These are phyloP conservation scores for Anagrus nilaparvatae DNA, from an alignment of 1,140 invertebrate genomes.

Conservation along the genomic window DNA sequence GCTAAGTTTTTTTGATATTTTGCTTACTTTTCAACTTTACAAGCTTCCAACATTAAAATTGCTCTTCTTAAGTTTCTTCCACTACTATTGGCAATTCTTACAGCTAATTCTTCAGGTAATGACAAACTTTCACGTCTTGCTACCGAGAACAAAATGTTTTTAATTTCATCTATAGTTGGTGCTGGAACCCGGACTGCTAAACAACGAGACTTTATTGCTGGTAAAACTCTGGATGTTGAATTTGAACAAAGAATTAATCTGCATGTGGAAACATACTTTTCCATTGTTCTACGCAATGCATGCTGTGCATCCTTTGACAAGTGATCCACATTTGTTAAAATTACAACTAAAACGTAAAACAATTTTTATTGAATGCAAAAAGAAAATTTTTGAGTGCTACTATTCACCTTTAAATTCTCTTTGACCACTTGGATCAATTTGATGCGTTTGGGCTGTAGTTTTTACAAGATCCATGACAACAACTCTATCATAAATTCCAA, in stretches of 20 bases:
- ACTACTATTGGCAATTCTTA: constrained; percentile 68
- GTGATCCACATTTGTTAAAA: constrained; percentile 91
- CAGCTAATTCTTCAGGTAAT: constrained; percentile 68
- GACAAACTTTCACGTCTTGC: constrained; percentile 79
- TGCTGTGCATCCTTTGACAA: constrained; percentile 98
- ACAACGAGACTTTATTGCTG: constrained; percentile 91
- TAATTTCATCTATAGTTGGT: constrained; percentile 71
- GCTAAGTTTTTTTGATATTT: background rate
- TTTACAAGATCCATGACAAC: constrained; percentile 98
- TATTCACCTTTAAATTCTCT: constrained; percentile 82
- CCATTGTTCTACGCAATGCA: constrained; percentile 95
- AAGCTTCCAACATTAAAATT: constrained; percentile 88
- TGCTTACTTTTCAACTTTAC: constrained; percentile 75
- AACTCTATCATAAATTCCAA: constrained; percentile 90
- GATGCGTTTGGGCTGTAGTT: constrained; percentile 91
- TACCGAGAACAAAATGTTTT: constrained; percentile 52
- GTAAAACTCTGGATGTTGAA: constrained; percentile 89
- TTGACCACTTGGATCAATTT: constrained; percentile 77
- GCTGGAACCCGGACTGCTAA: constrained; percentile 84
- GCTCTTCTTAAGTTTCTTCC: constrained; percentile 89
- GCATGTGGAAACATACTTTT: constrained; percentile 95
- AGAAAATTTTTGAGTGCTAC: background rate
- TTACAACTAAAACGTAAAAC: constrained; percentile 56
- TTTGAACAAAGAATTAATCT: constrained; percentile 91
- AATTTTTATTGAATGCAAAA: constrained; percentile 1